Conservation (phyloP, 2,113 vertebrate species). For the Hippocampus abdominalis region DNA sequence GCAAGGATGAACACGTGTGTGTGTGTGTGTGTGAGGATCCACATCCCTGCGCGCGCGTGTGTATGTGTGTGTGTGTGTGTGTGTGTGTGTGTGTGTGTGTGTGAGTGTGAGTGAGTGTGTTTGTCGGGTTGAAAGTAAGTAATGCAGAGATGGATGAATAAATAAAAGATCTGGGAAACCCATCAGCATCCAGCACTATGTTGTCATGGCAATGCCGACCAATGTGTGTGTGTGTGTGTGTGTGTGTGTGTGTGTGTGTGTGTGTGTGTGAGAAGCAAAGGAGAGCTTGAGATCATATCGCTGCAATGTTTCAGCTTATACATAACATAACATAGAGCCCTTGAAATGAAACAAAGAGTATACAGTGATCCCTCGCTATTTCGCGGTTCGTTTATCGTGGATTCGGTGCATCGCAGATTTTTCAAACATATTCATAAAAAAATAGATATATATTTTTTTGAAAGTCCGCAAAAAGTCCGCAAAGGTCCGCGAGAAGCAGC, state of each 20-base stretch:
- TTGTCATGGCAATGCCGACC: conserved; percentile 68
- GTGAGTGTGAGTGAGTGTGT: conserved; percentile 8
- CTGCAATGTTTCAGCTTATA: conserved; percentile 34
- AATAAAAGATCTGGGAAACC: conserved; percentile 64
- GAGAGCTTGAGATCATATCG: conserved; percentile 31
- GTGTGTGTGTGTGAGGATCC: conserved; percentile 7
- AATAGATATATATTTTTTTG: no score
- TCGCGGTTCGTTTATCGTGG: no score
- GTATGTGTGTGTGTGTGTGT: background rate
- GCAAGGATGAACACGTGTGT: conserved; percentile 20
- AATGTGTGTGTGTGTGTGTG: conserved; percentile 4
- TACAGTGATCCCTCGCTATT: no score
- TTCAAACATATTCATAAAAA: no score
- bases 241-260: conserved; percentile 11
- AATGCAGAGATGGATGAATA: conserved; percentile 61
- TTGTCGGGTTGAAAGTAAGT: conserved; percentile 45
- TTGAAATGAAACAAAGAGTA: background rate
- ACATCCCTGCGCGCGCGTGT: conserved; percentile 5
- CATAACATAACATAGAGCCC: background rate
- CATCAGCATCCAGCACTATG: conserved; percentile 55
- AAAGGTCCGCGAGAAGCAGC: no score
- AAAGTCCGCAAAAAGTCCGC: no score
- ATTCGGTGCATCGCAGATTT: no score
- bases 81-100: conserved; percentile 11
- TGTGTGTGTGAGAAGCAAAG: conserved; percentile 13